phyloP scores from a whole-genome alignment of 2,113 vertebrate genomes.

The Hiodon alosoides region DNA sequence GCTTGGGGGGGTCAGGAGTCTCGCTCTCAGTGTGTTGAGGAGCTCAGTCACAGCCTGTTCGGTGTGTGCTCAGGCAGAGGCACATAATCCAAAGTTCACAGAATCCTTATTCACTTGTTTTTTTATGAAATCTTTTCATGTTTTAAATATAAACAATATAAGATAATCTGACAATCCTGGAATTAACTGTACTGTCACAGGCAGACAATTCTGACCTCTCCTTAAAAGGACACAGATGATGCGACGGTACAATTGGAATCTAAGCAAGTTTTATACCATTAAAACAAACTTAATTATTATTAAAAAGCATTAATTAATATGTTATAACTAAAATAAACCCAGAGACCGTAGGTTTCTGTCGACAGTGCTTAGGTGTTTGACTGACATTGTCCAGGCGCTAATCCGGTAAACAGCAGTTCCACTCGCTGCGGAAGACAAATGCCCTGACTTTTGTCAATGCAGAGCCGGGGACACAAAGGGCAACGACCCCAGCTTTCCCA shows the following conservation, averaged over 20 bases:
- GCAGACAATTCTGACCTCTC: no score
- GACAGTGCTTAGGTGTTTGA: no score
- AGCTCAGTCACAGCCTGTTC: not conserved
- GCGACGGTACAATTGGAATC: no score
- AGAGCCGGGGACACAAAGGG: not conserved
- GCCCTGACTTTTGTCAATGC: not conserved
- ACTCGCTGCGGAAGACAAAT: not conserved
- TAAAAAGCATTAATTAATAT: not conserved
- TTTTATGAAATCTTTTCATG: no score
- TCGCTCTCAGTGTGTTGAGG: not conserved
- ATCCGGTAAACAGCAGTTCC: no score
- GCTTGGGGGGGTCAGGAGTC: constrained; percentile 1
- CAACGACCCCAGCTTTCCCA: not conserved
- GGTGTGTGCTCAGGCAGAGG: constrained; percentile 14
- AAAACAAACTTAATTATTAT: not conserved
- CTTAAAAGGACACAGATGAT: no score
- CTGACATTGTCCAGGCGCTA: no score
- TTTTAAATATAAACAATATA: no score
- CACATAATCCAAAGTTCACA: constrained; percentile 10
- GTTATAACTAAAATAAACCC: not conserved
- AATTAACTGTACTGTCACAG: not conserved
- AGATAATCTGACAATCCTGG: not conserved
- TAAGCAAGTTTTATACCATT: not conserved
- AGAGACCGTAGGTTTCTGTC: no score
- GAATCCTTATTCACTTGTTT: not conserved